Evolutionary conservation across 92 coral and sea anemone genomes (phyloP), one percentile per base, ranked within the genome.

Genomic region (Muricea muricata): DNA sequence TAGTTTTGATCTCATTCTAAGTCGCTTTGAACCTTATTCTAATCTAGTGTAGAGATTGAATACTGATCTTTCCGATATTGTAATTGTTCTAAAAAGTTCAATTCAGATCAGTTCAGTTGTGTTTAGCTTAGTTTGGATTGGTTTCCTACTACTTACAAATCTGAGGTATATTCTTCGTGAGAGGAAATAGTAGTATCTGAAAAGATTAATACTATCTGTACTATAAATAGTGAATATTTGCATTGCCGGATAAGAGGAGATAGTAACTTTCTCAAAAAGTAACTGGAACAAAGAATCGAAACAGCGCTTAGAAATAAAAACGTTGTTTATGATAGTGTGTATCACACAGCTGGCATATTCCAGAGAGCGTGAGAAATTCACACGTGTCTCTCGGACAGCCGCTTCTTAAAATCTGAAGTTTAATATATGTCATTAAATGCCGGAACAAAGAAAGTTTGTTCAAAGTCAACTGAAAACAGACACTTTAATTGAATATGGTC

Each of bases 351-450:
- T 78, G 83, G 6, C 63, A 10, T 78, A 6, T 15, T 18, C 32
- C 63, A 56, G 23, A 25, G 63, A 35, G 71, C 83, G 83, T 78
- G 83, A 78, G 83, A 78, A 55, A 34, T 78, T 78, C 70, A 29
- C 83, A 78, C 55, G 72, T 78, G 83, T 63, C 9, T 63, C 17
- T 56, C 14, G 30, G 34, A 31, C 33, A 18, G 48, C 39, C 23
- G 83, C 32, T 56, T 63, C 70, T 10, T 1, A 63, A 63, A 63
- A 28, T 63, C 70, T 15, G 37, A 32, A 28, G 37, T 25, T 17
- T n/a, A 28, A 63, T 63, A 78, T 12, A 33, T 23, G 31, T 56
- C 26, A 56, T 78, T 78, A 41, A 78, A 56, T 56, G 61, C 23
- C 26, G 0, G 63, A 23, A 40, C 54, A 56, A 50, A 78, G 83